phyloP scores from a whole-genome alignment of 2,113 vertebrate species.

The Neodon shergylaensis region DNA sequence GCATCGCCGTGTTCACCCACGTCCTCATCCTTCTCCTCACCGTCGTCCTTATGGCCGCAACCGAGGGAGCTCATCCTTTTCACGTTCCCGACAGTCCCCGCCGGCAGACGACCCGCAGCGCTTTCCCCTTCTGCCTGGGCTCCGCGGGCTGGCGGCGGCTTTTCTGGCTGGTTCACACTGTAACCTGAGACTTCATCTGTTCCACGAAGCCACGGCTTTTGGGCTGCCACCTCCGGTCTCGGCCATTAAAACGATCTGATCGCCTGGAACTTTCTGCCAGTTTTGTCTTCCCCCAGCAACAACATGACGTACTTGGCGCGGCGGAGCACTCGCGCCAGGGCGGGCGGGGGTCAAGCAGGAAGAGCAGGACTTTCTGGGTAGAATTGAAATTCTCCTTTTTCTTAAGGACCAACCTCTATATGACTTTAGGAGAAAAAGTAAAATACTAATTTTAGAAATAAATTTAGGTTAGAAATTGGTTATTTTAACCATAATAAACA shows the following conservation, averaged over 20 bases:
- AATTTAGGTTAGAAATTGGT: not conserved
- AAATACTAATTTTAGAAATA: slow-evolving; percentile 20
- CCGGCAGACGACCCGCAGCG: not conserved
- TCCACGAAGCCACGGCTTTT: slow-evolving; percentile 97
- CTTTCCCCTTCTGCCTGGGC: not conserved
- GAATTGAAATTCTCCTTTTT: not conserved
- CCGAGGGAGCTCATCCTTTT: not conserved
- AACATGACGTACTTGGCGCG: slow-evolving; percentile 90
- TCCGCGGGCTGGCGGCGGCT: slow-evolving; percentile 95
- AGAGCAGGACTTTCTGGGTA: not conserved
- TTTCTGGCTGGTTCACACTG: slow-evolving; percentile 98
- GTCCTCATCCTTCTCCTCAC: not conserved
- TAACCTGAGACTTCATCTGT: slow-evolving; percentile 96
- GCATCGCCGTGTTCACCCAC: not conserved
- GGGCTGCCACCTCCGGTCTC: slow-evolving; percentile 98
- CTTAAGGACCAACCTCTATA: not conserved
- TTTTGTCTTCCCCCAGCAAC: slow-evolving; percentile 94
- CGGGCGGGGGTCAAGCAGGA: not conserved
- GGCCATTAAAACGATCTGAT: slow-evolving; percentile 98
- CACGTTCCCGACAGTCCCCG: not conserved
- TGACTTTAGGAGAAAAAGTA: not conserved
- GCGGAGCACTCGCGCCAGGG: not conserved
- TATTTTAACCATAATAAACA: not conserved
- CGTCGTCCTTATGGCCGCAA: not conserved
- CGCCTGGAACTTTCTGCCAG: slow-evolving; percentile 96